phyloP scores from a whole-genome alignment of 2,113 vertebrate genomes.

The Irena cyanogastra region DNA sequence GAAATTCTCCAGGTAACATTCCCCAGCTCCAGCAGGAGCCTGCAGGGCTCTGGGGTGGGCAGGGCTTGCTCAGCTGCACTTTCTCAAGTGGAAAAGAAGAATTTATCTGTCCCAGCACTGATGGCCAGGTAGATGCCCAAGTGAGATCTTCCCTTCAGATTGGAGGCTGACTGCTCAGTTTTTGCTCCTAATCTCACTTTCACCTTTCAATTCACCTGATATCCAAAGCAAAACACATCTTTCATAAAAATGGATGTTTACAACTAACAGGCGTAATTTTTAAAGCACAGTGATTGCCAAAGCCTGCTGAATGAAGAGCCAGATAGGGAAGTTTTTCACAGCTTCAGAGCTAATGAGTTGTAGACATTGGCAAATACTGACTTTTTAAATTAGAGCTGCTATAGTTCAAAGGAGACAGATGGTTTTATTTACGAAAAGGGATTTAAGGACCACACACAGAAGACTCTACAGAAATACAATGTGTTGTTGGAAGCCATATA shows the following conservation, averaged over 20 bases:
- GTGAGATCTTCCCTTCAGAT: background rate
- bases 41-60: accelerated
- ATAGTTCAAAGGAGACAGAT: slow-evolving; percentile 49
- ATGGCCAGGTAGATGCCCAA: background rate
- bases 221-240: background rate
- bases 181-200: background rate
- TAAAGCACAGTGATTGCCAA: background rate
- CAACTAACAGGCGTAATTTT: background rate
- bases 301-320: background rate
- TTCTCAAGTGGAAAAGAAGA: background rate
- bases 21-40: background rate
- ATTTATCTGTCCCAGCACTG: background rate
- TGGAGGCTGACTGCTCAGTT: background rate
- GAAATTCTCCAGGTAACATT: background rate
- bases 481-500: background rate
- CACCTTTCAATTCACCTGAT: background rate
- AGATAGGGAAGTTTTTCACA: slow-evolving; percentile 21
- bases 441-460: slow-evolving; percentile 6
- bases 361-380: slow-evolving; percentile 32
- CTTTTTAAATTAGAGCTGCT: slow-evolving; percentile 36
- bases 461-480: background rate
- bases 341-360: slow-evolving; percentile 44
- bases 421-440: slow-evolving; percentile 39
- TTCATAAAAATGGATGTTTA: background rate
- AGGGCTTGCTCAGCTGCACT: background rate